Evolutionary conservation across 2,113 vertebrate genomes (phyloP).

Genomic region (Lichenostomus cassidix): DNA sequence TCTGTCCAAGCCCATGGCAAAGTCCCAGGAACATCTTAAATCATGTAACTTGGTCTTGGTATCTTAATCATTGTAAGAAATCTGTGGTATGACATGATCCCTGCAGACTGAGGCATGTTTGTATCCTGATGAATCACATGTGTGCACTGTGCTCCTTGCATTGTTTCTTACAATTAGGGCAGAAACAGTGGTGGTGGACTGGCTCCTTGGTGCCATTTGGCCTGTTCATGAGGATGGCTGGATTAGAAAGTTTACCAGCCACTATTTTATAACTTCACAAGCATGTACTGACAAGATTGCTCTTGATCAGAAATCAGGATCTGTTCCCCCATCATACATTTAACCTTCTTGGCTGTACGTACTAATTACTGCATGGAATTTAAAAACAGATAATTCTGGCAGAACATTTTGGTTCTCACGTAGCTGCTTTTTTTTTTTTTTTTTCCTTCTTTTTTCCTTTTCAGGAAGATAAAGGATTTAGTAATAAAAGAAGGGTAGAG

Average conservation of each 20-base stretch:
- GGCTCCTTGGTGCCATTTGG: neutral
- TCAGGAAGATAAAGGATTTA: neutral
- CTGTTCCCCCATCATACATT: neutral
- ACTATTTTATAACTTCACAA: neutral
- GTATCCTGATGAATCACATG: neutral
- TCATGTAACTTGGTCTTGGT: neutral
- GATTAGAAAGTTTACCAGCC: neutral
- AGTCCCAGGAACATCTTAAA: neutral
- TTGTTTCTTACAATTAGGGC: neutral
- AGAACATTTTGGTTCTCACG: slow-evolving; percentile 37
- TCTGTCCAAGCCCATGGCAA: neutral
- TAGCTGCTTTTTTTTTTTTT: neutral
- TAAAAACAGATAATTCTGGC: slow-evolving; percentile 44
- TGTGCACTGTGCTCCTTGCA: neutral
- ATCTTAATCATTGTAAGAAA: slow-evolving; percentile 11
- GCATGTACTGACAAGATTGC: neutral
- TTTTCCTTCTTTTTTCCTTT: neutral
- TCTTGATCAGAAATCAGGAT: slow-evolving; percentile 11
- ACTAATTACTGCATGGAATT: slow-evolving; percentile 55
- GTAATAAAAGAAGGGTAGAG: neutral
- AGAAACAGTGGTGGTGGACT: neutral
- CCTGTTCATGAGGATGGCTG: neutral
- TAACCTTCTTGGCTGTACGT: slow-evolving; percentile 34
- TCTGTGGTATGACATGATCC: neutral
- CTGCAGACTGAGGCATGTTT: neutral